Conservation (phyloP, 2,797 vertebrate species). For the Channa striata region DNA sequence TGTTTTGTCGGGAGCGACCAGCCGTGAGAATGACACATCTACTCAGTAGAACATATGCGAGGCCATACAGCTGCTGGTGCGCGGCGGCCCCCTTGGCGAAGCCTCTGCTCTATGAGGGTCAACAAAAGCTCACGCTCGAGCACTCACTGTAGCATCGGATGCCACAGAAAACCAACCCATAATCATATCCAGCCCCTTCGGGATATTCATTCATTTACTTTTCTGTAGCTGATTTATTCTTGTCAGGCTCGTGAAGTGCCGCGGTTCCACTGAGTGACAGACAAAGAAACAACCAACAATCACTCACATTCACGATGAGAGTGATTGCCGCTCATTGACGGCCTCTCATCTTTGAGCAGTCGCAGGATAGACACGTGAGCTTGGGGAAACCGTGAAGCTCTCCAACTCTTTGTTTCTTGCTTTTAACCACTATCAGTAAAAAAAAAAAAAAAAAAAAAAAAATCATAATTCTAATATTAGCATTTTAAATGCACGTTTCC, state of each 20-base stretch:
- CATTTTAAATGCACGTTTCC: slow-evolving; percentile 45
- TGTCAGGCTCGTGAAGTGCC: slow-evolving; percentile 1
- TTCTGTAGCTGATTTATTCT: neutral
- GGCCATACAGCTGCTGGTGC: slow-evolving; percentile 32
- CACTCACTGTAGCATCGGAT: slow-evolving; percentile 6
- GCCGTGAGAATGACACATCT: slow-evolving; percentile 65
- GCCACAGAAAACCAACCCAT: slow-evolving; percentile 16
- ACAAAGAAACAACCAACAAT: slow-evolving; percentile 19
- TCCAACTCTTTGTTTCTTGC: neutral
- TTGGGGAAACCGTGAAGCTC: neutral
- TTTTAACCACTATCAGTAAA: slow-evolving; percentile 10
- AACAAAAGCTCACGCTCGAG: slow-evolving; percentile 13
- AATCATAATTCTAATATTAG: slow-evolving; percentile 31
- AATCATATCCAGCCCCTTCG: slow-evolving; percentile 13
- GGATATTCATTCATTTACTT: neutral
- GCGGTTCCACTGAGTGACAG: slow-evolving; percentile 3
- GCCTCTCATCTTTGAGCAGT: slow-evolving; percentile 1
- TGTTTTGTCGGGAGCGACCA: slow-evolving; percentile 67
- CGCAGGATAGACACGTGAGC: neutral
- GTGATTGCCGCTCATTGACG: neutral
- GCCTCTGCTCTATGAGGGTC: slow-evolving; percentile 31
- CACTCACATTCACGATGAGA: neutral
- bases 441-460: neutral
- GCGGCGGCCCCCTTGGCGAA: slow-evolving; percentile 45
- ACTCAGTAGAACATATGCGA: slow-evolving; percentile 80